phyloP scores from a whole-genome alignment of 2,113 vertebrate species.

The Smithornis capensis region DNA sequence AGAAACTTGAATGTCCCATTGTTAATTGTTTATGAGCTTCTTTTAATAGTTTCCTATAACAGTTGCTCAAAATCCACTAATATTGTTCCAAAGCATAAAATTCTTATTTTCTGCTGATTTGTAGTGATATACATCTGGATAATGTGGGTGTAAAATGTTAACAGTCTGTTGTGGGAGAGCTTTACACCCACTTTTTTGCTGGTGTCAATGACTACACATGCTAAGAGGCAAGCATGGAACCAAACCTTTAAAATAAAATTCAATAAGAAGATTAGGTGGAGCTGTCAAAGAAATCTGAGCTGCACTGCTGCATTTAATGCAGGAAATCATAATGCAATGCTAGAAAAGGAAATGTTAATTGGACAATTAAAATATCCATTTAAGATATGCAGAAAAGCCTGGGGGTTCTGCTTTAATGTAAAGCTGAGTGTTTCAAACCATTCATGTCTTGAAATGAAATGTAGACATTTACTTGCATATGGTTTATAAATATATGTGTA shows the following conservation, averaged over 20 bases:
- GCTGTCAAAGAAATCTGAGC: constrained; percentile 12
- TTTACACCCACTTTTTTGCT: background rate
- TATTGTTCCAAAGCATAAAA: constrained; percentile 14
- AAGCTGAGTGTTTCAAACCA: background rate
- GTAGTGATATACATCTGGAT: background rate
- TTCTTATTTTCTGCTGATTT: background rate
- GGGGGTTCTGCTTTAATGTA: background rate
- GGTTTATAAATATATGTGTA: background rate
- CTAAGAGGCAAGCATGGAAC: background rate
- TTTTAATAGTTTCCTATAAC: background rate
- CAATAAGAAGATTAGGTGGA: constrained; percentile 23
- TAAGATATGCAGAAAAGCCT: background rate
- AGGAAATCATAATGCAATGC: constrained; percentile 14
- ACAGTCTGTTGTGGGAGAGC: background rate
- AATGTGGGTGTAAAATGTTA: background rate
- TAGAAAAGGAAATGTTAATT: constrained; percentile 41
- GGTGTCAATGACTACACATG: background rate
- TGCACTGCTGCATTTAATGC: background rate
- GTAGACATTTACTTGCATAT: background rate
- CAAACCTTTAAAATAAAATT: background rate
- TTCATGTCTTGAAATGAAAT: background rate
- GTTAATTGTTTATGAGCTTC: background rate
- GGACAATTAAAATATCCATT: constrained; percentile 31
- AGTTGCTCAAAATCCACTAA: background rate
- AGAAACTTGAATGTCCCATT: background rate